Base-by-base conservation (phyloP, 2,113 vertebrate genomes). In the Oreotrochilus melanogaster region DNA sequence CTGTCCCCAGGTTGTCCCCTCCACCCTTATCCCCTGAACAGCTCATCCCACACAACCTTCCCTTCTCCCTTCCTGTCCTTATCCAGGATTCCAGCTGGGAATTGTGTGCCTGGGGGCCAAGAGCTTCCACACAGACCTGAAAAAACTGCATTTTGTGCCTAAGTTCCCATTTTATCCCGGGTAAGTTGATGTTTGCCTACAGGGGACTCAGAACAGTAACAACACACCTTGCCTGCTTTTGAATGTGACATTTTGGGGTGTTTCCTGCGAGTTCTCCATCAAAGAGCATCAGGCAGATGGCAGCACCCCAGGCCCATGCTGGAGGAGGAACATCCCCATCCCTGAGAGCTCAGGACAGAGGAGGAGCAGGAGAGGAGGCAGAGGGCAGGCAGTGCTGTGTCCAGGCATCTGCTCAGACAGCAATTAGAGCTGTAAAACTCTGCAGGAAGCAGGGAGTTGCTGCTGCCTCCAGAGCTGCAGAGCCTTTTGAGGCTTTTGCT, bases 281-380 rank as follows among this genome's bases (percentile, higher is more conserved):
- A 58, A 72, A 31, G 5, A 6, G 43, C 18, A 57, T 30, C 0
- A 0, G 42, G 23, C 21, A 47, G 66, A 19, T 24, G 66, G 47
- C 21, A 0, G 1, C 1, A 10, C 17, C 88, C 37, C 4, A 9
- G 35, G 22, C 5, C 14, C 4, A 0, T 2, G 45, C 16, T 35
- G 0, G 2, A 19, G 90, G 21, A 33, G 43, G 64, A 58, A 11
- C 35, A 50, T 47, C 1, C 24, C 67, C 47, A 14, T n/a, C 42
- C 6, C 8, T 4, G 25, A 7, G 31, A 8, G 43, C 6, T 48
- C 18, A 10, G 65, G 30, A 19, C 0, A 6, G n/a, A 25, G 80
- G 60, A 43, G 60, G 4, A 4, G 28, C 0, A 17, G 15, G 12
- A 75, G 43, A 45, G 53, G 58, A 48, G 74, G 18, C 56, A 9